Evolutionary conservation across 2,888 invertebrate genomes (phyloP).

Genomic region (Heteromyza rotundicornis): DNA sequence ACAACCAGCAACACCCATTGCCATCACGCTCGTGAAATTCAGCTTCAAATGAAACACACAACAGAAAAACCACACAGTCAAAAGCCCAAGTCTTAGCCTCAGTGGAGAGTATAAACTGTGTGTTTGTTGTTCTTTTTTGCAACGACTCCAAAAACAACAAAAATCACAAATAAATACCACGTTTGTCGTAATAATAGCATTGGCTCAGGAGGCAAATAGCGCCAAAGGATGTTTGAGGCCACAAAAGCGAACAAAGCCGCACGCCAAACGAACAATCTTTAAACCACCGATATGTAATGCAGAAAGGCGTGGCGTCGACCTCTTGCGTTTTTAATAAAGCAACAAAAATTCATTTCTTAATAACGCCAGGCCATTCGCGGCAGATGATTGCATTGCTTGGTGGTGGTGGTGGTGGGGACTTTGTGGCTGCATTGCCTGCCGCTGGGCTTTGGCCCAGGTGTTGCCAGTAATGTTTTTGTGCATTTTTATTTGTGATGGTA

Average conservation of each 20-base stretch:
- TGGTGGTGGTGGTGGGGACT: no score
- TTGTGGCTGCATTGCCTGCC: no score
- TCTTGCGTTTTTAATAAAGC: slow-evolving; percentile 51
- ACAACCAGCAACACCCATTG: slow-evolving; percentile 8
- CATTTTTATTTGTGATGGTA: background rate
- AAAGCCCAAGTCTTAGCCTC: no score
- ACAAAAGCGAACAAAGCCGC: background rate
- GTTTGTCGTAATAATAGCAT: slow-evolving; percentile 29
- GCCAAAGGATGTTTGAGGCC: slow-evolving; percentile 15
- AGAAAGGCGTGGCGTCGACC: no score
- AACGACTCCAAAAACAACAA: background rate
- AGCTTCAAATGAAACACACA: no score
- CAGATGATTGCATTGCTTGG: no score
- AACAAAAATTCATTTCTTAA: slow-evolving; percentile 53
- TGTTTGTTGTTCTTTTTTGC: background rate
- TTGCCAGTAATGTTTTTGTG: background rate
- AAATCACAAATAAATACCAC: slow-evolving; percentile 9
- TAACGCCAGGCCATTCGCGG: slow-evolving; percentile 26
- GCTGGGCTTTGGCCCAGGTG: background rate
- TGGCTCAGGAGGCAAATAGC: slow-evolving; percentile 32
- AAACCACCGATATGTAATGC: slow-evolving; percentile 24
- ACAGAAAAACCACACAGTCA: no score
- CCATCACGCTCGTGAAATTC: background rate
- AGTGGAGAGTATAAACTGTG: background rate
- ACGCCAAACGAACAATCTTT: slow-evolving; percentile 16